These are phyloP conservation scores for Geothlypis trichas DNA, from an alignment of 2,113 vertebrate genomes.

Conservation along the genomic window DNA sequence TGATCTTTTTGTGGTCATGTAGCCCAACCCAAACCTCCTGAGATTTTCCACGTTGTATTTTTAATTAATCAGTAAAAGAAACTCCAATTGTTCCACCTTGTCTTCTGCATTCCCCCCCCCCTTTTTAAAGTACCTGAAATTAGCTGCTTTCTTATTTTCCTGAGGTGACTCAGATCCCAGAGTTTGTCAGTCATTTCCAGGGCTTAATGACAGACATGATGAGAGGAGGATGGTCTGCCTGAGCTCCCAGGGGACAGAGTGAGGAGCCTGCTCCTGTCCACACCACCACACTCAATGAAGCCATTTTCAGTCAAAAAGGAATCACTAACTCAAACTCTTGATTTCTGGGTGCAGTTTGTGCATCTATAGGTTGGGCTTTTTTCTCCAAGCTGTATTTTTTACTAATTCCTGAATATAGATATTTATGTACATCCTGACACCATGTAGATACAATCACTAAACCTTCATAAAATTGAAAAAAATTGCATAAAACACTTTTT, in stretches of 20 bases:
- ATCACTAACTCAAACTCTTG: not conserved
- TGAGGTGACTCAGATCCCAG: not conserved
- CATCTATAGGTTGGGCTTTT: rapidly evolving
- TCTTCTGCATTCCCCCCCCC: not conserved
- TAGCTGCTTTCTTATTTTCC: not conserved
- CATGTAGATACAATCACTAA: not conserved
- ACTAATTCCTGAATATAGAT: not conserved
- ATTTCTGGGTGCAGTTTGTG: not conserved
- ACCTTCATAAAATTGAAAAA: not conserved
- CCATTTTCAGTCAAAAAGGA: not conserved
- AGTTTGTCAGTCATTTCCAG: not conserved
- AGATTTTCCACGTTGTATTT: not conserved
- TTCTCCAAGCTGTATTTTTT: not conserved
- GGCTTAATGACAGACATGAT: not conserved
- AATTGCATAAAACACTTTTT: not conserved
- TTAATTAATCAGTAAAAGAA: not conserved
- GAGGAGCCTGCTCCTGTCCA: not conserved
- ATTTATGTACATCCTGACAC: not conserved
- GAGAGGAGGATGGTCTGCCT: not conserved
- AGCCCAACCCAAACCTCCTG: not conserved
- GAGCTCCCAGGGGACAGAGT: not conserved
- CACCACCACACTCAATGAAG: not conserved
- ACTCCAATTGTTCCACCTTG: not conserved
- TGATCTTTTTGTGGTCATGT: not conserved
- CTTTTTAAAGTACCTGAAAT: not conserved